A percentile compares a stretch with the other conserved stretches of the same genome.
Conservation (phyloP, 2,797 vertebrate genomes). For the Kryptopterus vitreolus region DNA sequence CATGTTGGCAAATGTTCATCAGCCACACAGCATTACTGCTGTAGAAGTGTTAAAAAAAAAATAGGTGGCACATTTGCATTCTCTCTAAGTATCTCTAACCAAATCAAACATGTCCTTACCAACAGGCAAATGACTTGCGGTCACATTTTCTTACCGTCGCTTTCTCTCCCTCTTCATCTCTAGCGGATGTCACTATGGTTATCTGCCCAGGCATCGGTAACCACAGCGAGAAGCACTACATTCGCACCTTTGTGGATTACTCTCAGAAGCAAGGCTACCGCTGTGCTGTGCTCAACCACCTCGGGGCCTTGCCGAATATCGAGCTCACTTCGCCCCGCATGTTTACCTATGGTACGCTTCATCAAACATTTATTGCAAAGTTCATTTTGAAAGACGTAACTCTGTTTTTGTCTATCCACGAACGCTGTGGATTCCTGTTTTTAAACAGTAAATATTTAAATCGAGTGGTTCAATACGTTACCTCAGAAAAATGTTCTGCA, state of each 20-base stretch:
- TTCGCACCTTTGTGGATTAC: conserved; percentile 95
- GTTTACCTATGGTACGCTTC: conserved; percentile 90
- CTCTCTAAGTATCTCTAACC: background rate
- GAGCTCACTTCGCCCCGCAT: conserved; percentile 96
- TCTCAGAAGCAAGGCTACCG: conserved; percentile 94
- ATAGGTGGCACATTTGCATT: conserved; percentile 2
- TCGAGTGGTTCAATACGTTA: background rate
- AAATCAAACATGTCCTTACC: background rate
- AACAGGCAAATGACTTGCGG: background rate
- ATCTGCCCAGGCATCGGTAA: conserved; percentile 98
- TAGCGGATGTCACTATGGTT: conserved; percentile 96
- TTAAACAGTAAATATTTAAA: background rate
- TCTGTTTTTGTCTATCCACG: background rate
- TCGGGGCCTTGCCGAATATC: conserved; percentile 94
- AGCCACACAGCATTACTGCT: background rate
- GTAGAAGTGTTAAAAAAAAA: background rate
- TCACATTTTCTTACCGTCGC: conserved; percentile 4
- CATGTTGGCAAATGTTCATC: background rate
- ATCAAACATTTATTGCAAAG: background rate
- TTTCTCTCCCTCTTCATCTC: background rate
- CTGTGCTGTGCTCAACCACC: conserved; percentile 93
- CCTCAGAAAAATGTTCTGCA: background rate
- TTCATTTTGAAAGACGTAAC: background rate
- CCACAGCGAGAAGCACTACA: conserved; percentile 98
- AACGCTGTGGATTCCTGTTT: background rate